Evolutionary conservation across 2,113 vertebrate species (phyloP), one percentile per base, ranked within the genome.

Genomic region (Syrmaticus mikado): DNA sequence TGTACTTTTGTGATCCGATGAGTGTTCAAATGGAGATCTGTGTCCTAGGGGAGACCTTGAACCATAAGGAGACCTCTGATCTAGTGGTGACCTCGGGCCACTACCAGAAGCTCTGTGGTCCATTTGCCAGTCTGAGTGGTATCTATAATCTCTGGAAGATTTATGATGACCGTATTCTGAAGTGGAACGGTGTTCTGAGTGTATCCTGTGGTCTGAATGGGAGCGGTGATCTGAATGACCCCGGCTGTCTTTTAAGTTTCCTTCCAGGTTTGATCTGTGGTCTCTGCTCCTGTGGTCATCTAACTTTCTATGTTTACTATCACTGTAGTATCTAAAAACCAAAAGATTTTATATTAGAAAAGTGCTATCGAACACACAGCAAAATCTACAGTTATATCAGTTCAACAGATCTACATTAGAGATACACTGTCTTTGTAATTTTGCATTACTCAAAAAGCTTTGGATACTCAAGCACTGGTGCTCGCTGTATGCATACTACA

Each of bases 121-220:
- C 93, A 98, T 94, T 89, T 99, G 99, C 99, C 99, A 99, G 98
- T 99, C 99, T 66, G 99, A 98, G 93, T 99, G 99, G 97, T 99
- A 99, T 72, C 99, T 98, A 53, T 99, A 99, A 82, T 99, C 98
- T 91, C 98, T 97, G 22, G 98, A 97, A 76, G 98, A 98, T 96
- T 99, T 99, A 80, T 98, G 98, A 89, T 98, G 98, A 58, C 96
- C 91, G 82, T 98, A 98, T 24, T 99, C 98, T 2, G 98, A 98
- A 87, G 96, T 73, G 32, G 98, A 97, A 50, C 98, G 97, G 61
- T 98, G 98, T 83, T 99, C 98, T 48, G 98, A 97, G 67, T 98
- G 97, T 53, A 98, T 97, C 67, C 98, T 98, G 92, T 99, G 98
- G 90, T 99, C 98, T 57, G 98, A 98, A 78, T 99, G 98, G 85